These are phyloP conservation scores for Mus caroli DNA, from an alignment of 2,797 vertebrate genomes.

Conservation along the genomic window DNA sequence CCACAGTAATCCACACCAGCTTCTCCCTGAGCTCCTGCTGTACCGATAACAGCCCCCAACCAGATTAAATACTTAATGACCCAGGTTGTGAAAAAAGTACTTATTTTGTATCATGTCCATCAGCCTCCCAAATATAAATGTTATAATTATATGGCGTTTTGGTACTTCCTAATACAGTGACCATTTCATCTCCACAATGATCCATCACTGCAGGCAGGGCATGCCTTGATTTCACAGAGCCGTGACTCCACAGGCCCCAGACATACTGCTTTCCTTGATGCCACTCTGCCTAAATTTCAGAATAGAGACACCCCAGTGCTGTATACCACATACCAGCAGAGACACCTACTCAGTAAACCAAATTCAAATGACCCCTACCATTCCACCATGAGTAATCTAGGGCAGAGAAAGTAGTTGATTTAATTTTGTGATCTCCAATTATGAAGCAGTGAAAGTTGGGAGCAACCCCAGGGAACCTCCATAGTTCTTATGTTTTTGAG, in stretches of 20 bases:
- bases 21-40: neutral
- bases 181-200: neutral
- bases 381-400: neutral
- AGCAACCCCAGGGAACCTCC: neutral
- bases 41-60: neutral
- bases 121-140: constrained; percentile 15
- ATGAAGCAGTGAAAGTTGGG: neutral
- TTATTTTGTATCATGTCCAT: neutral
- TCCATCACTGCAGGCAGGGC: neutral
- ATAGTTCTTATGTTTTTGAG: constrained; percentile 8
- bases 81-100: neutral
- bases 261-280: neutral
- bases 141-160: neutral
- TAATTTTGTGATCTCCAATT: neutral
- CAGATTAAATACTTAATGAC: constrained; percentile 27
- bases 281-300: neutral
- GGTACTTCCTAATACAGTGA: neutral
- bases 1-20: neutral
- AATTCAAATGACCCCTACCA: neutral
- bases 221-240: neutral
- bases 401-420: neutral
- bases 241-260: neutral
- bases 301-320: neutral
- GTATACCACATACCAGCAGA: neutral
- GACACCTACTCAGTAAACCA: neutral